Conservation (phyloP, 2,797 vertebrate genomes). For the Gallinago solitaria region DNA sequence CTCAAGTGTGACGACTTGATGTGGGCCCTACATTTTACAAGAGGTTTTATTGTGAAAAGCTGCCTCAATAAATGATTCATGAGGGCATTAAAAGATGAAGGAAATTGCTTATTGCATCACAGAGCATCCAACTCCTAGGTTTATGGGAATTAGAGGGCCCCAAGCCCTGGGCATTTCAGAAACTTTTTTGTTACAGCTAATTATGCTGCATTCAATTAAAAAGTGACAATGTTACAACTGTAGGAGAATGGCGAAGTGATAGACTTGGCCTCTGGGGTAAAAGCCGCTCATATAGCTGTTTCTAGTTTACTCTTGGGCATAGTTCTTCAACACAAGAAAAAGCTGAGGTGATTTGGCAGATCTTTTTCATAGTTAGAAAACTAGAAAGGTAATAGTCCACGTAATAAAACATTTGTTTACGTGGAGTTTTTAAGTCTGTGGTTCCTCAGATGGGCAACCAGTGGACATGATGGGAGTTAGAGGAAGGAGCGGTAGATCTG, state of each 20-base stretch:
- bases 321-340: background rate
- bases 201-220: slow-evolving; percentile 38
- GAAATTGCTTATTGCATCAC: slow-evolving; percentile 57
- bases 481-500: background rate
- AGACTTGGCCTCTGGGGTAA: slow-evolving; percentile 14
- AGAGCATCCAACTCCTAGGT: slow-evolving; percentile 35
- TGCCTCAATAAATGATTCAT: slow-evolving; percentile 47
- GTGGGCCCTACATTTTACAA: background rate
- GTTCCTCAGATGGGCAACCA: background rate
- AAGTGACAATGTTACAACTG: background rate
- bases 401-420: background rate
- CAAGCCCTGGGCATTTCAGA: slow-evolving; percentile 20
- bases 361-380: background rate
- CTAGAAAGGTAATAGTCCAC: background rate
- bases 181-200: slow-evolving; percentile 37
- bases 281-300: background rate
- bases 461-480: background rate
- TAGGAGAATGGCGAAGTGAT: background rate
- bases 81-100: slow-evolving; percentile 60
- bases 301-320: background rate
- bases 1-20: background rate
- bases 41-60: slow-evolving; percentile 14
- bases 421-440: background rate
- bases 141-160: slow-evolving; percentile 31
- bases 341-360: background rate